Base-by-base conservation (phyloP, 2,113 vertebrate species). In the Chloropsis cyanopogon region DNA sequence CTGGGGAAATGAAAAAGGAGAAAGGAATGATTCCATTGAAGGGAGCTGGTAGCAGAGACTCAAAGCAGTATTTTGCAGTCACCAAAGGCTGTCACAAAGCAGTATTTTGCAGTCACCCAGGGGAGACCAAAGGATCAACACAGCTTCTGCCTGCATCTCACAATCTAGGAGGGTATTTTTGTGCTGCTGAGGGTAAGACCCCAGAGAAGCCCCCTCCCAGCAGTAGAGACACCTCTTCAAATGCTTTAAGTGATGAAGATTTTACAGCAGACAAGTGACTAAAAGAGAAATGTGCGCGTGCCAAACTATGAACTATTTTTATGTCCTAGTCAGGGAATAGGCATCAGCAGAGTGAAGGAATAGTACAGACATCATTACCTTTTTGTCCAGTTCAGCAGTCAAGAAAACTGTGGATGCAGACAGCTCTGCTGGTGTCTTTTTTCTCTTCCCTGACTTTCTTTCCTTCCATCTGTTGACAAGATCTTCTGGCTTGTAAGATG, bases 401-500 rank as follows among this genome's bases (percentile, higher is more conserved):
- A 99, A 97, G 93, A 99, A 99, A 93, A 98, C 98, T 25, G 20
- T 80, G 6, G 97, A 80, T 15, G 98, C 98, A 16, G 97, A 89
- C 2, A 97, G 73, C 26, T 88, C 94, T 16, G 75, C 23, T 13
- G 89, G 54, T 2, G 7, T 68, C 31, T 93, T 97, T 82, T 96
- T 98, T 14, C n/a, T 84, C 78, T 95, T 97, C 37, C 44, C 81
- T 61, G 56, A n/a, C 64, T 92, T 93, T 12, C 93, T 94, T 66
- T 95, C 87, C 23, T 83, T 98, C 98, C 98, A 98, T 35, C 93
- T 89, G 39, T 90, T 83, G n/a, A 99, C 90, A 93, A 99, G 98
- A 75, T 99, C 97, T 86, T 99, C 99, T 4, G 98, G 98, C 60
- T 97, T 98, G 63, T 98, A 98, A 61, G 98, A 97, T 7, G 99